Percentiles rank a stretch among this genome's conserved stretches.
Evolutionary conservation across 1,140 invertebrate species (phyloP).

Genomic region (Calliopsis andreniformis): DNA sequence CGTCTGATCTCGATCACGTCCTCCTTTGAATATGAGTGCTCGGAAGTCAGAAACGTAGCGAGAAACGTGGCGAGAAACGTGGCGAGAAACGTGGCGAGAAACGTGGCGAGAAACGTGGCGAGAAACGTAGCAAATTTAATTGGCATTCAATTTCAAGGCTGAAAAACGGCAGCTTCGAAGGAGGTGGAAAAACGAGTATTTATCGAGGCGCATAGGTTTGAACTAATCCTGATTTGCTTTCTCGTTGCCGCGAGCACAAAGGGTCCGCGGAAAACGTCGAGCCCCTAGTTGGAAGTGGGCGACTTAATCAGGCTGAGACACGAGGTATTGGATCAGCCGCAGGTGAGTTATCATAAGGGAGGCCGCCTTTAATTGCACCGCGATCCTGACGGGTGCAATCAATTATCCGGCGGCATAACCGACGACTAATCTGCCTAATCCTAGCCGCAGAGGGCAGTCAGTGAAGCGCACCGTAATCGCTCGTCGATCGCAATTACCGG

Average conservation of each 20-base stretch:
- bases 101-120: no score
- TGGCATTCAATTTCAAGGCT: no score
- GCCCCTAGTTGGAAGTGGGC: neutral
- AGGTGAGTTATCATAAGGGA: conserved; percentile 37
- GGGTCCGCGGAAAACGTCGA: neutral
- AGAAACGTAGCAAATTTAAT: no score
- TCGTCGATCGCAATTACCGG: conserved; percentile 70
- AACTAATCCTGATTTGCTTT: no score
- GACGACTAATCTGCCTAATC: conserved; percentile 72
- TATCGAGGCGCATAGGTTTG: no score
- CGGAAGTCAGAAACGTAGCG: no score
- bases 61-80: no score
- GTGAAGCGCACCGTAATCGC: conserved; percentile 65
- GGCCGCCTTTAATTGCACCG: conserved; percentile 55
- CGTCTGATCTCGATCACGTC: neutral
- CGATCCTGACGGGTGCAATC: conserved; percentile 59
- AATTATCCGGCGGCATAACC: conserved; percentile 70
- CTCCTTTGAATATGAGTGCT: neutral
- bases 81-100: no score
- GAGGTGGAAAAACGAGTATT: no score
- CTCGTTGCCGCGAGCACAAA: no score
- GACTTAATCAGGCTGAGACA: conserved; percentile 15
- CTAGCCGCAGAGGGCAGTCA: conserved; percentile 58
- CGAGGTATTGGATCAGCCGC: conserved; percentile 2
- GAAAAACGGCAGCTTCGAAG: no score